Evolutionary conservation across 1,140 invertebrate genomes (phyloP), one percentile per base, ranked within the genome.

Genomic region (Chironomus striatipennis): DNA sequence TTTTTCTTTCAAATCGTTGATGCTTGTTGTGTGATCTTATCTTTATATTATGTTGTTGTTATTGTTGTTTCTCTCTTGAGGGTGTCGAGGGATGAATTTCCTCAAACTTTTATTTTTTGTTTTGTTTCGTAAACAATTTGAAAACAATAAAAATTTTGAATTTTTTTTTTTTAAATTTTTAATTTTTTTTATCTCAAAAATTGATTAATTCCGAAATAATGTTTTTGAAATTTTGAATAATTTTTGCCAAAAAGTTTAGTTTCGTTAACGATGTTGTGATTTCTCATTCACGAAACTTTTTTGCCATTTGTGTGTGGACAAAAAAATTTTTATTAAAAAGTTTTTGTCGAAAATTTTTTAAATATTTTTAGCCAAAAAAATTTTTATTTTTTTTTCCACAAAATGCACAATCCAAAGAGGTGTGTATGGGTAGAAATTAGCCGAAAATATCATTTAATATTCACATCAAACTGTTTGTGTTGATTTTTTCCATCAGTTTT

Each of bases 151-250:
- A 57, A 57, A 15, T 57, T 57, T 57, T 57, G n/a, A 57, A 15
- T 57, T 57, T 57, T 57, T 70, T 20, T n/a, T n/a, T n/a, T n/a
- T n/a, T n/a, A n/a, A n/a, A n/a, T n/a, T n/a, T n/a, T 67, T 8
- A 5, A 67, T 4, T 18, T 18, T 67, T 20, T 67, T 70, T 70
- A 20, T 70, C 65, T 70, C 65, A 70, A 70, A 70, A 70, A 70
- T 70, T 70, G 65, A 70, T 70, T 70, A 18, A 70, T 70, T 70
- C 65, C 65, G 18, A 70, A 70, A 18, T 70, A 70, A 70, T 70
- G 65, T 70, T 70, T 70, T 70, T 70, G 65, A 70, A 70, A 70
- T 70, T 70, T 70, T 70, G 65, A 70, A 70, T 70, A 21, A 70
- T 70, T 70, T 70, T 20, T 70, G 65, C 65, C 65, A 70, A 70